Evolutionary conservation across 2,888 invertebrate species (phyloP), one percentile per base, ranked within the genome.

Genomic region (Heterodera filipjevi): DNA sequence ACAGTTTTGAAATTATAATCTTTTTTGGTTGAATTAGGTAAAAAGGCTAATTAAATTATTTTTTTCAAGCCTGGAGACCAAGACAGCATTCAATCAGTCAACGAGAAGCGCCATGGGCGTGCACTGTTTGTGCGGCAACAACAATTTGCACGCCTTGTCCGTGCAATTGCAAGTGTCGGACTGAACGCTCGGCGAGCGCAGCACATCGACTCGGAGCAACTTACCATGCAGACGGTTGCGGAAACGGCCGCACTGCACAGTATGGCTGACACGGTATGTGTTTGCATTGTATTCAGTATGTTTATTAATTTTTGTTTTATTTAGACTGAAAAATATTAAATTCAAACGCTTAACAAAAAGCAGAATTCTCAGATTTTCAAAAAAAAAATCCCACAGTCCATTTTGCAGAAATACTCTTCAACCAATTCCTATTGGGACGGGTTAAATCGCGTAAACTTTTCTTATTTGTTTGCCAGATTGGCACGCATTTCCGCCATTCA

Each of bases 81-180:
- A 6, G 77, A 64, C 1, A 78, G 80, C n/a, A 81, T 82, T 27
- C 84, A 85, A 71, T 85, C 87, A 53, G 85, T 83, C 59, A 84
- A 82, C 66, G 85, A 85, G 75, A 84, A 85, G 77, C 79, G 76
- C 59, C 82, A 84, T 32, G 80, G 85, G 19, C 79, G 81, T 2
- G 82, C 82, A 32, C 33, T 84, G 35, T 70, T 66, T 66, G 72
- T 74, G 32, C 82, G 85, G 22, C 85, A 83, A 22, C 71, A 76
- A 46, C 44, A 64, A 16, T 78, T 85, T 32, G 76, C 85, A n/a
- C 78, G 66, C 49, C 64, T 84, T 16, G 71, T 83, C 44, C 81
- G 81, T 19, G 46, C 39, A 22, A 68, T 73, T n/a, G 77, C 64
- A 2, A 46, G 66, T 16, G 46, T 77, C 53, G 85, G 85, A 0